Conservation (phyloP, 2,888 invertebrate genomes). For the Drosophila hamatofila region DNA sequence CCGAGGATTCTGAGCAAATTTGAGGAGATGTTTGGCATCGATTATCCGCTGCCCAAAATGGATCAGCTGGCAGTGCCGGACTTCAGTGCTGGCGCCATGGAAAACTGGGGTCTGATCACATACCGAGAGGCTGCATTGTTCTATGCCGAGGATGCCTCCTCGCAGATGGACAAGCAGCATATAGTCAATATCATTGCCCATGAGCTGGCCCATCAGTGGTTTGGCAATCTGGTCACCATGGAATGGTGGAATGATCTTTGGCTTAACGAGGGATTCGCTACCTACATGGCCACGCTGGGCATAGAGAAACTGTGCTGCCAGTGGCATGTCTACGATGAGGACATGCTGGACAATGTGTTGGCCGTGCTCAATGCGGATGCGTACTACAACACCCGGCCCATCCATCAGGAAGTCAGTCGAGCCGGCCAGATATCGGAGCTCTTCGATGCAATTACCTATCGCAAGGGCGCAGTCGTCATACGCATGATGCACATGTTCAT, state of each 20-base stretch:
- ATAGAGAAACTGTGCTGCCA: slow-evolving; percentile 87
- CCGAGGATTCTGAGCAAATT: slow-evolving; percentile 90
- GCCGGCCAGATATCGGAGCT: slow-evolving; percentile 91
- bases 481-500: slow-evolving; percentile 96
- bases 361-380: slow-evolving; percentile 89
- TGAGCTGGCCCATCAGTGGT: slow-evolving; percentile 91
- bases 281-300: slow-evolving; percentile 87
- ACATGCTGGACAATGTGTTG: slow-evolving; percentile 86
- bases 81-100: slow-evolving; percentile 94
- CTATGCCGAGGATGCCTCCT: slow-evolving; percentile 87
- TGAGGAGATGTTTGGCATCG: slow-evolving; percentile 87
- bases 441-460: slow-evolving; percentile 93
- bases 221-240: slow-evolving; percentile 93
- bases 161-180: slow-evolving; percentile 87
- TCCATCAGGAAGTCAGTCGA: slow-evolving; percentile 90
- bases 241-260: slow-evolving; percentile 92
- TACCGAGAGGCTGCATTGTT: slow-evolving; percentile 89
- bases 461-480: slow-evolving; percentile 93
- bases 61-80: slow-evolving; percentile 93
- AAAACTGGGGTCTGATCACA: slow-evolving; percentile 95
- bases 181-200: slow-evolving; percentile 87
- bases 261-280: slow-evolving; percentile 92
- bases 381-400: slow-evolving; percentile 90
- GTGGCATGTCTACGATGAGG: slow-evolving; percentile 87
- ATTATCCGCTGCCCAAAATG: slow-evolving; percentile 89